Base-by-base conservation (phyloP, 2,888 invertebrate genomes). In the Drosophila kambysellisi region DNA sequence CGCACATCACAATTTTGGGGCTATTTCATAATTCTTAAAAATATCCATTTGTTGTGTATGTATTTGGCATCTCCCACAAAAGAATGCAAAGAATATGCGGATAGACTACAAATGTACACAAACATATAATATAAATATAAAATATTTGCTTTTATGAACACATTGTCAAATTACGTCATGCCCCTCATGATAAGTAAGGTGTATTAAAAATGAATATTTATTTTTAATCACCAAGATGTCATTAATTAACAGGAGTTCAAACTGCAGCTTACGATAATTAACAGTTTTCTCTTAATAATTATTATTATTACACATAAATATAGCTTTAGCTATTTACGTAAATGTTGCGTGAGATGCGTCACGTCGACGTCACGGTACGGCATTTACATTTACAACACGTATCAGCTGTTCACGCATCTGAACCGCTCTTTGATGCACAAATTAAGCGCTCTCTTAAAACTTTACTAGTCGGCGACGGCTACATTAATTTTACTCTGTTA, bases 11-110 rank as follows among this genome's bases (percentile, higher is more conserved):
- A 54, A 25, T 20, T 48, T 54, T 61, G 3, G 30, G 30, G 58
- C 50, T 67, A 66, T 79, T 71, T 79, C 79, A 79, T 79, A 79
- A 79, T 79, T 79, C 58, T 74, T 79, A 76, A 62, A 79, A 76
- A 79, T 79, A 80, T 51, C 62, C 62, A 72, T 72, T 64, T 64
- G 15, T 53, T 65, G 37, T 29, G 20, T n/a, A 46, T 43, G 30
- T 51, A 75, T 71, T 66, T 64, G 76, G 57, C 79, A 72, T 52
- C 63, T 58, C 56, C 66, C 76, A 63, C 64, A 56, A 46, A 60
- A 61, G 65, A 79, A 69, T 69, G 66, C 53, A 39, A 62, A 62
- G 58, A 51, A 63, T 39, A 60, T 33, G 52, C 59, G 48, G 30
- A 64, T 63, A 62, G 52, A 33, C 39, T 29, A 60, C 35, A 67